Evolutionary conservation across 2,888 invertebrate genomes (phyloP).

Genomic region (Piscicola geometra): DNA sequence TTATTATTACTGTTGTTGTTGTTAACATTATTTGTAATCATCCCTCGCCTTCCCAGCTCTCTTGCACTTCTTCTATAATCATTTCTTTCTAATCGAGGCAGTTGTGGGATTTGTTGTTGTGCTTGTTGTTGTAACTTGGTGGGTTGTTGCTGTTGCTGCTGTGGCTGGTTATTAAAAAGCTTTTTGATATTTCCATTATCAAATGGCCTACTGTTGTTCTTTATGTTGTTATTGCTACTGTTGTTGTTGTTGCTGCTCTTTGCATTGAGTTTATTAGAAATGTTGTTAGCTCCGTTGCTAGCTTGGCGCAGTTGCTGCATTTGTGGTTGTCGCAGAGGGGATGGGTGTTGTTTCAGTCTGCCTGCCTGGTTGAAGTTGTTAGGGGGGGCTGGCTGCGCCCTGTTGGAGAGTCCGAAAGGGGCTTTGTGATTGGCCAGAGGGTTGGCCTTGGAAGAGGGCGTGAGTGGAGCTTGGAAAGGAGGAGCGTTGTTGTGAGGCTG

Average conservation of each 20-base stretch:
- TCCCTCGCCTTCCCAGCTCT: neutral
- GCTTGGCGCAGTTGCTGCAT: conserved; percentile 34
- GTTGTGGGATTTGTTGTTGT: conserved; percentile 24
- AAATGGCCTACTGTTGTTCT: neutral
- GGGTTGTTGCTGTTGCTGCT: too few species aligned
- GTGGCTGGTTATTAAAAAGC: conserved; percentile 59
- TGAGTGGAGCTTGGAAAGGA: conserved; percentile 34
- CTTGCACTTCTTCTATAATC: neutral
- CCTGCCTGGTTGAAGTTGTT: conserved; percentile 20
- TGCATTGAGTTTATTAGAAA: conserved; percentile 35
- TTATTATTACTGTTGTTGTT: conserved; percentile 59
- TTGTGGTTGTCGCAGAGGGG: conserved; percentile 22
- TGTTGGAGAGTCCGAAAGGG: conserved; percentile 20
- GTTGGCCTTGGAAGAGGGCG: conserved; percentile 8
- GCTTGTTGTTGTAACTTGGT: conserved; percentile 11
- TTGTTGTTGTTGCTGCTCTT: neutral
- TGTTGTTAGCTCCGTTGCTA: too few species aligned
- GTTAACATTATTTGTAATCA: conserved; percentile 40
- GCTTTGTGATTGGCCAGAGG: conserved; percentile 7
- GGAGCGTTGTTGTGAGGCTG: conserved; percentile 29
- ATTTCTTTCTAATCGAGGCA: neutral
- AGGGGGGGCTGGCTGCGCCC: conserved; percentile 30
- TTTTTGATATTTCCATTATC: conserved; percentile 17
- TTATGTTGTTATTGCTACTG: neutral
- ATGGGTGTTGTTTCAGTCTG: conserved; percentile 8